phyloP scores from a whole-genome alignment of 2,888 invertebrate species.

The Diadromus collaris region DNA sequence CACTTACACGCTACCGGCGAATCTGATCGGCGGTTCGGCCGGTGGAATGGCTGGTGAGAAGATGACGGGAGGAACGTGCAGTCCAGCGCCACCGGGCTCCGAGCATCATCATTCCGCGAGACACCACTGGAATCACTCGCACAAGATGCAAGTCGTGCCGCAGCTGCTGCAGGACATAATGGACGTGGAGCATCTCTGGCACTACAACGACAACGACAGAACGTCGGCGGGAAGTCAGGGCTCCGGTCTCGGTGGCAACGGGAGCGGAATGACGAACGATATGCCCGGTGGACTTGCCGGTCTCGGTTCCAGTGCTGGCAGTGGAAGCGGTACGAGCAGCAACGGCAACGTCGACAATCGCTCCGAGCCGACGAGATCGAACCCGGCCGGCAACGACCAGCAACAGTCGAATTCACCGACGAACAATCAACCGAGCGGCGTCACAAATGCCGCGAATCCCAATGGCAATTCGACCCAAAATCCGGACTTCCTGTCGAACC shows the following conservation, averaged over 20 bases:
- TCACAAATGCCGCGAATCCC: slow-evolving; percentile 65
- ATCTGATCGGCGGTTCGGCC: slow-evolving; percentile 81
- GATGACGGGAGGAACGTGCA: slow-evolving; percentile 74
- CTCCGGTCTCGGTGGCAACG: slow-evolving; percentile 54
- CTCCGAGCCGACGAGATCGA: slow-evolving; percentile 64
- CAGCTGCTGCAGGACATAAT: slow-evolving; percentile 90
- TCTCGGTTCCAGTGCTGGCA: slow-evolving; percentile 42
- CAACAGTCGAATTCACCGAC: slow-evolving; percentile 61
- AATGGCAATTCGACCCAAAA: slow-evolving; percentile 78
- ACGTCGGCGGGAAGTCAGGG: slow-evolving; percentile 83
- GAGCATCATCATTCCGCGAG: slow-evolving; percentile 77
- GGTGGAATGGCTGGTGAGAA: slow-evolving; percentile 80
- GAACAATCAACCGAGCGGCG: slow-evolving; percentile 51
- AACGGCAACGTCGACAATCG: slow-evolving; percentile 61
- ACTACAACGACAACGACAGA: slow-evolving; percentile 92
- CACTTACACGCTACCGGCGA: slow-evolving; percentile 92
- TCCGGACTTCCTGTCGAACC: slow-evolving; percentile 93
- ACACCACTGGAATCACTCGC: slow-evolving; percentile 78
- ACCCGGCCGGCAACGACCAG: slow-evolving; percentile 62
- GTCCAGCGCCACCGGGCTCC: slow-evolving; percentile 76
- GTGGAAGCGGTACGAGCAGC: slow-evolving; percentile 63
- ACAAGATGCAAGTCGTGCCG: slow-evolving; percentile 77
- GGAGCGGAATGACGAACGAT: slow-evolving; percentile 38
- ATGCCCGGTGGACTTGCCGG: slow-evolving; percentile 30
- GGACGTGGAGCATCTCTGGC: slow-evolving; percentile 98